Evolutionary conservation across 2,888 invertebrate genomes (phyloP), one percentile per base, ranked within the genome.

Genomic region (Microchrysa polita): DNA sequence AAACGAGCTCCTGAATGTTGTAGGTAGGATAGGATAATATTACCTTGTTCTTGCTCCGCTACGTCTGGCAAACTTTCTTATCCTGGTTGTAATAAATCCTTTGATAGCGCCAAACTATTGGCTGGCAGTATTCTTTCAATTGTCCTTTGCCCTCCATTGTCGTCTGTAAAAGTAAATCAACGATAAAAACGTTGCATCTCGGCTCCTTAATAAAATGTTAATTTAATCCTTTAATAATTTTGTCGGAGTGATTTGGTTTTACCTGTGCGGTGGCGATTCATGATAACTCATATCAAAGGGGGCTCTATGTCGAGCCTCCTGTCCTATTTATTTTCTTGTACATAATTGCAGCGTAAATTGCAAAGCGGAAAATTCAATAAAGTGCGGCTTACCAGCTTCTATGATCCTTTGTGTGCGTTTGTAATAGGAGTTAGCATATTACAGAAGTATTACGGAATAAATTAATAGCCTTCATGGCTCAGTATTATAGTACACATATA

Each of bases 101-200:
- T 59, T 23, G 59, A 59, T 59, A 59, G 23, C 23, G 5, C 23
- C 59, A 59, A 59, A 59, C 59, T 59, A 59, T n/a, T 48, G 16
- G 59, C 59, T 23, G 7, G 22, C 18, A 59, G 27, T 7, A 22
- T 59, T 23, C 9, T 14, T n/a, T 23, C 23, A 23, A 22, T 59
- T 4, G 59, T 2, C 9, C 2, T 7, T 59, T 20, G 23, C 22
- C 23, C 23, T 1, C 16, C 27, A 34, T 34, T 34, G 27, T 4
- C 10, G 48, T n/a, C 48, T 48, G 48, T n/a, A 48, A 48, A n/a
- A n/a, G 10, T n/a, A n/a, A 12, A 10, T 42, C 7, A 48, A 48
- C 16, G 48, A 12, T 12, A 48, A 48, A 7, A 48, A 12, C 12
- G 16, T n/a, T n/a, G 48, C 48, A n/a, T 48, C 12, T 48, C 10